Evolutionary conservation across 2,113 vertebrate genomes (phyloP), one percentile per base, ranked within the genome.

Genomic region (Ameiurus melas): DNA sequence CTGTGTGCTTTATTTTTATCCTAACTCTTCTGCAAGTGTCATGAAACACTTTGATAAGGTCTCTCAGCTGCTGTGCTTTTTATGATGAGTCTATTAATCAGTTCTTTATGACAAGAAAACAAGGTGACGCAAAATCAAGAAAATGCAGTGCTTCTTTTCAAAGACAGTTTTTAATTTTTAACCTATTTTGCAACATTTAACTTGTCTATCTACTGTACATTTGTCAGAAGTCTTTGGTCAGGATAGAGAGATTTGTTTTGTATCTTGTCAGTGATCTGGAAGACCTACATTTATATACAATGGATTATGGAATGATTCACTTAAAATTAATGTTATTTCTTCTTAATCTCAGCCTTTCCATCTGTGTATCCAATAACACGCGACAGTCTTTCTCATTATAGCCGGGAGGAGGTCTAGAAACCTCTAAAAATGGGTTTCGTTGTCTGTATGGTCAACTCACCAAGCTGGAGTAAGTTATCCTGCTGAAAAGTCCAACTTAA

Each of bases 1-100:
- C 22, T 43, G 53, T 70, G 78, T 30, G 55, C 53, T 83, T 83
- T 87, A 83, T 87, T 83, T 83, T 87, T 83, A 75, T 62, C 62
- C 86, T 58, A 68, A 73, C 79, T 43, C 86, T 73, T 73, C 80
- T 83, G 47, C 20, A 73, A 57, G 86, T 87, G 86, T 75, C 79
- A 83, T 30, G 79, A 83, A 83, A 33, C 78, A 83, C 47, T 87
- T 81, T 68, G 78, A 36, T 80, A 83, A 87, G 86, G 80, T 83
- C 64, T 36, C 33, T 71, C 57, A 39, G 66, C 47, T 87, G 62
- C 70, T 75, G 33, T 17, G 20, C n/a, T 70, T 66, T 86, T 55
- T 30, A 81, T 70, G 62, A 58, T 57, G 22, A 82, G 64, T 70
- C 12, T 83, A 7, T 60, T 87, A 47, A 57, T 36, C 19, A 4